A percentile compares a stretch with the other conserved stretches of the same genome.
These are phyloP conservation scores for Himantopus leucocephalus DNA, from an alignment of 2,113 vertebrate species.

Conservation along the genomic window DNA sequence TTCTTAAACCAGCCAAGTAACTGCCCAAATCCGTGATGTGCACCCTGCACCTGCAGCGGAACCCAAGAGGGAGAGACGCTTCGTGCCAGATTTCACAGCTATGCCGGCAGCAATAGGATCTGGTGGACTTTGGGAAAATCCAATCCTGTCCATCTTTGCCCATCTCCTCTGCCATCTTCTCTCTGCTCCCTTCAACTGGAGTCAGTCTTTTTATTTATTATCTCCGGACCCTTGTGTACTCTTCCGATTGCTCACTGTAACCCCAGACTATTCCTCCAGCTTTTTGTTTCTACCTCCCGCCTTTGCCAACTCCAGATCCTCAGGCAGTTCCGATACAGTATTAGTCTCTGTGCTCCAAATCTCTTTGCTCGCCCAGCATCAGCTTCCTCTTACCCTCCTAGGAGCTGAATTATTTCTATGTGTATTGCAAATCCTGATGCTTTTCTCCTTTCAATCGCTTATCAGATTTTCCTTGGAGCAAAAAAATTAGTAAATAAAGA, in stretches of 20 bases:
- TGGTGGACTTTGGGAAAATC: background rate
- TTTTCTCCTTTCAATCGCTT: background rate
- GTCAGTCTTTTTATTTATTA: background rate
- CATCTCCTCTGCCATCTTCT: background rate
- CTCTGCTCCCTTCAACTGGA: background rate
- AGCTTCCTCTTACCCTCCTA: background rate
- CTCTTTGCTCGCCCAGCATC: background rate
- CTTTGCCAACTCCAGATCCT: background rate
- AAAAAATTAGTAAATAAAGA: background rate
- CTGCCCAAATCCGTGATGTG: background rate
- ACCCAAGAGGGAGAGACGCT: rapidly evolving
- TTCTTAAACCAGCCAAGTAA: background rate
- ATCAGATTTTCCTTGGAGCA: background rate
- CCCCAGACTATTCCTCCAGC: background rate
- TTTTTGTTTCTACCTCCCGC: background rate
- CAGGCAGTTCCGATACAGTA: background rate
- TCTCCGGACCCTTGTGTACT: background rate
- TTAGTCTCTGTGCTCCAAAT: background rate
- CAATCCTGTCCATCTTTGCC: background rate
- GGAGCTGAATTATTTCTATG: background rate
- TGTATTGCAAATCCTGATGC: background rate
- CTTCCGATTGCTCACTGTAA: background rate
- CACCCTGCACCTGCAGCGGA: background rate
- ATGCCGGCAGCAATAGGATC: background rate
- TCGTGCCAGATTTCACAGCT: background rate